phyloP scores from a whole-genome alignment of 1,140 invertebrate genomes.

The Notospermus geniculatus region DNA sequence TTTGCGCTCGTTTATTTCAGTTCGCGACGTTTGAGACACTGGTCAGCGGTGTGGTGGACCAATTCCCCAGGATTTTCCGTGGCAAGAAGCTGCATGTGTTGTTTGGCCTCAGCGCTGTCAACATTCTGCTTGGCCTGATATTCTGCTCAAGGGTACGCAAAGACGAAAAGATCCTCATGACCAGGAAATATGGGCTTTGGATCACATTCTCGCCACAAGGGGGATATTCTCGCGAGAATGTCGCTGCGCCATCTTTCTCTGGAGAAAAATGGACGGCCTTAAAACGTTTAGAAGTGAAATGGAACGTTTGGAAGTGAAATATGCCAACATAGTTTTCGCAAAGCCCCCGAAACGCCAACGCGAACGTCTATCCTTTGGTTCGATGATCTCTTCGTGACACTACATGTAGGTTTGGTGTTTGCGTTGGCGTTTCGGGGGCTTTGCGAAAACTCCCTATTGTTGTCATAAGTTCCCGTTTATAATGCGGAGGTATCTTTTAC shows the following conservation, averaged over 20 bases:
- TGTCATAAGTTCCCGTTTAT: not conserved
- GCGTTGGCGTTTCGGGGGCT: too few relatives aligned
- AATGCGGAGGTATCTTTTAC: slow-evolving; percentile 16
- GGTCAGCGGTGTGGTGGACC: slow-evolving; percentile 70
- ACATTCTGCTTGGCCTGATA: slow-evolving; percentile 34
- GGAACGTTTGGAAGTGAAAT: not conserved
- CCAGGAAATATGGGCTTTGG: too few relatives aligned
- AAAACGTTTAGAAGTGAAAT: not conserved
- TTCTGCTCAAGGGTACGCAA: slow-evolving; percentile 37
- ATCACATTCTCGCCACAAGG: too few relatives aligned
- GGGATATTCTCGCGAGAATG: too few relatives aligned
- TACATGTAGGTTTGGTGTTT: too few relatives aligned
- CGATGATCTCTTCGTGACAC: too few relatives aligned
- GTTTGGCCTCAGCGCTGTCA: slow-evolving; percentile 24
- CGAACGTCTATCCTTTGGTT: too few relatives aligned
- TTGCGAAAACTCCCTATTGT: too few relatives aligned
- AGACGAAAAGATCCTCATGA: not conserved
- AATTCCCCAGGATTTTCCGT: slow-evolving; percentile 60
- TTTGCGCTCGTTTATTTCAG: slow-evolving; percentile 58
- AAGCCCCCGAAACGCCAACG: too few relatives aligned
- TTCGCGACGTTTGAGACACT: slow-evolving; percentile 80
- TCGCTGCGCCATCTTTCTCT: not conserved
- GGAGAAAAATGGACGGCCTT: not conserved
- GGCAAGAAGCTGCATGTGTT: slow-evolving; percentile 30
- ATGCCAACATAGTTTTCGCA: not conserved